Base-by-base conservation (phyloP, 2,888 invertebrate species). In the Argynnis bischoffii region DNA sequence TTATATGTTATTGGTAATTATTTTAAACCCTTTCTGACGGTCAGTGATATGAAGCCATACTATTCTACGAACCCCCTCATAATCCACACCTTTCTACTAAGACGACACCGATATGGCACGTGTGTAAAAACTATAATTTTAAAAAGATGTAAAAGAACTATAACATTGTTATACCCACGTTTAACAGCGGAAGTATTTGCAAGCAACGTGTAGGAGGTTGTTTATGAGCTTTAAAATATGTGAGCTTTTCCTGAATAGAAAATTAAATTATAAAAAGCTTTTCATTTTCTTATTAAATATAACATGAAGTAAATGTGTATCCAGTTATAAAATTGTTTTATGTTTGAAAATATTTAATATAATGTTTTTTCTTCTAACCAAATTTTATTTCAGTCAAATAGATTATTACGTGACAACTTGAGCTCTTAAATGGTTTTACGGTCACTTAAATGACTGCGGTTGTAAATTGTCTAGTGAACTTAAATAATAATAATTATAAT, bases 41-140 rank as follows among this genome's bases (percentile, higher is more conserved):
- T 53, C 53, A 54, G n/a, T 61, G 64, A 51, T 56, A 41, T 50
- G 70, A 70, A 70, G 70, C 70, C 70, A 13, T 70, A 70, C 16
- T 41, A 61, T 31, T 56, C 64, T 56, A 51, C 65, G 53, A 5
- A 54, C 31, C 59, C 57, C 46, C 53, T 54, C 54, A 47, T 59
- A 59, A 59, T 59, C 51, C 54, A 26, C 31, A 66, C 26, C 54
- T 54, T 51, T 53, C 31, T 47, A 48, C 59, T 59, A 18, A 48
- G 26, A 64, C 21, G 59, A 61, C 35, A 61, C 35, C 18, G 41
- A 51, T 61, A 61, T 61, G 41, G 35, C 51, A 31, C 61, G 51
- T 51, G 51, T 8, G 18, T 61, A 61, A 61, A 50, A 50, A 15
- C 18, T 51, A 14, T 14, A 61, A 50, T 51, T 35, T 51, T 41